Conservation (phyloP, 2,797 vertebrate genomes). For the Eidolon dupreanum region DNA sequence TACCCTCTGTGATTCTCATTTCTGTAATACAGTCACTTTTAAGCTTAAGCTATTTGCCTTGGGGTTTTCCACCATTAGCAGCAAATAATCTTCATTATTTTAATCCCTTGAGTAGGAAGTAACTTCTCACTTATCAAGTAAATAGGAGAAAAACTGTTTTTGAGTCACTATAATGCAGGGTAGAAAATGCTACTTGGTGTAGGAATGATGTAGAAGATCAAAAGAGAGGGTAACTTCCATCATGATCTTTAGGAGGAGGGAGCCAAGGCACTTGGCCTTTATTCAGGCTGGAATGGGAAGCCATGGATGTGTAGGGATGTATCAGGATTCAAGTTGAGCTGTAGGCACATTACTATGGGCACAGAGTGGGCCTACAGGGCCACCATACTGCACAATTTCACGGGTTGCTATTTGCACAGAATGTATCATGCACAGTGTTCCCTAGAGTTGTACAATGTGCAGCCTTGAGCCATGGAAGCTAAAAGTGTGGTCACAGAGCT, state of each 20-base stretch:
- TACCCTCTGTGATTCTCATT: background rate
- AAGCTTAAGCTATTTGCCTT: background rate
- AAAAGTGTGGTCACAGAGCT: background rate
- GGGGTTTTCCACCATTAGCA: background rate
- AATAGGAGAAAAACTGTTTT: background rate
- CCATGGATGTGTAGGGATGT: background rate
- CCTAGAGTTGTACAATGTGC: background rate
- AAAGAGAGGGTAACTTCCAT: background rate
- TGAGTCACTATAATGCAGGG: background rate
- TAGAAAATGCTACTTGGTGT: background rate
- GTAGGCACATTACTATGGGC: background rate
- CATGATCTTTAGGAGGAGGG: fast-evolving
- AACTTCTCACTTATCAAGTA: background rate
- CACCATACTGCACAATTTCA: too few relatives aligned
- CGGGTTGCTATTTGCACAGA: background rate
- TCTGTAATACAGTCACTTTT: background rate
- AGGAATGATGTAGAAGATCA: background rate
- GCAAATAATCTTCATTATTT: background rate
- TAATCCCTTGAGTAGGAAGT: background rate
- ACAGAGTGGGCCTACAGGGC: too few relatives aligned
- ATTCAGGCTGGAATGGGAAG: background rate
- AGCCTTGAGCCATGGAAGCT: background rate
- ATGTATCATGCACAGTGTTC: background rate
- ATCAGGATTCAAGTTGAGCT: background rate
- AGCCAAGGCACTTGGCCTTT: background rate